Percentiles rank a stretch among this genome's conserved stretches.
These are phyloP conservation scores for Candidula unifasciata DNA, from an alignment of 2,888 invertebrate species.

Conservation along the genomic window DNA sequence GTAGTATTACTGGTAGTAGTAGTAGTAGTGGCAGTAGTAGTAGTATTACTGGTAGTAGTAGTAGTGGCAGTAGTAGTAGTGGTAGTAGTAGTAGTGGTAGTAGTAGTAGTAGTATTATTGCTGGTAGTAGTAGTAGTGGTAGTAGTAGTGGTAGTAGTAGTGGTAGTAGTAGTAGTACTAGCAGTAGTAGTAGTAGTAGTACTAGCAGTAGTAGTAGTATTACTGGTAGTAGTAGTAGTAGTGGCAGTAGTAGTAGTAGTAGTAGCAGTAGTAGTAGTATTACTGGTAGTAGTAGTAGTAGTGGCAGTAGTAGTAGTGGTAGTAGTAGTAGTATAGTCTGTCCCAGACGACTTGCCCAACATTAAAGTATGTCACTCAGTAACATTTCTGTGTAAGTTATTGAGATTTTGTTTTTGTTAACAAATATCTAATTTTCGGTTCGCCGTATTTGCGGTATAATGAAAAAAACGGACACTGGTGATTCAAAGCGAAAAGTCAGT, in stretches of 20 bases:
- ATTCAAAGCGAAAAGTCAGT: too few relatives aligned
- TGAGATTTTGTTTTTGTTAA: too few relatives aligned
- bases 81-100: slow-evolving; percentile 36
- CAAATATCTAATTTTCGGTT: too few relatives aligned
- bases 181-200: slow-evolving; percentile 36
- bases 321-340: too few relatives aligned
- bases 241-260: slow-evolving; percentile 33
- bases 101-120: slow-evolving; percentile 35
- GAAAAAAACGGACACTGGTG: too few relatives aligned
- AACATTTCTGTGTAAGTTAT: too few relatives aligned
- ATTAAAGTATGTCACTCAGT: too few relatives aligned
- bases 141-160: slow-evolving; percentile 42
- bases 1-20: slow-evolving; percentile 40
- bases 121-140: slow-evolving; percentile 41
- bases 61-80: slow-evolving; percentile 39
- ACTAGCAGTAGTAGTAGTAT: slow-evolving; percentile 29
- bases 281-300: slow-evolving; percentile 39
- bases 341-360: too few relatives aligned
- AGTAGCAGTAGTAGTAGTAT: slow-evolving; percentile 37
- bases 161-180: slow-evolving; percentile 35
- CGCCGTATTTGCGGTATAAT: too few relatives aligned
- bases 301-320: slow-evolving; percentile 32
- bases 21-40: slow-evolving; percentile 36
- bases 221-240: slow-evolving; percentile 2
- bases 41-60: slow-evolving; percentile 37